Percentiles rank a stretch among this genome's conserved stretches.
Evolutionary conservation across 1,140 invertebrate species (phyloP).

Genomic region (Coenobita brevimanus): DNA sequence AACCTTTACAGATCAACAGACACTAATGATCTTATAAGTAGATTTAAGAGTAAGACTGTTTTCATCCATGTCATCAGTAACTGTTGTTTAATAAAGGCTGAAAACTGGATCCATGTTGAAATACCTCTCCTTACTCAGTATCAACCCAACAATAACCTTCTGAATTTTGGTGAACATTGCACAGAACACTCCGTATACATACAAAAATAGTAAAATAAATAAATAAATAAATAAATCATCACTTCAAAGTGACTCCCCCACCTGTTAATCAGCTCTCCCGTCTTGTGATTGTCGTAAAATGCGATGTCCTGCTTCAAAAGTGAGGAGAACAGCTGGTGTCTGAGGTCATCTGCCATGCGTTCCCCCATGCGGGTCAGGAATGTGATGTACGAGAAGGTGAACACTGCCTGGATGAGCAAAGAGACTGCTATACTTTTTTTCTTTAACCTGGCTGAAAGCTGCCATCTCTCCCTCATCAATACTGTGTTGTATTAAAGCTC

Average conservation of each 20-base stretch:
- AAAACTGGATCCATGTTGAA: too few species aligned
- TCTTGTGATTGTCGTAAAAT: slow-evolving; percentile 93
- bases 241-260: too few species aligned
- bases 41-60: too few species aligned
- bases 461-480: background rate
- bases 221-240: background rate
- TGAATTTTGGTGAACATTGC: too few species aligned
- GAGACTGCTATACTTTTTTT: too few species aligned
- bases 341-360: slow-evolving; percentile 85
- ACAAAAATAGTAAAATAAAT: background rate
- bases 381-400: slow-evolving; percentile 93
- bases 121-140: too few species aligned
- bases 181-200: too few species aligned
- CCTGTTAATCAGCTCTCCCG: slow-evolving; percentile 92
- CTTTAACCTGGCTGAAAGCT: background rate
- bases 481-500: background rate
- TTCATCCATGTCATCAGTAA: too few species aligned
- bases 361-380: slow-evolving; percentile 90
- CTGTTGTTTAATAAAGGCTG: too few species aligned
- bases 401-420: slow-evolving; percentile 80
- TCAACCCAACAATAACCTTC: too few species aligned
- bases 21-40: too few species aligned
- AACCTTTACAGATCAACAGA: too few species aligned
- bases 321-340: slow-evolving; percentile 86
- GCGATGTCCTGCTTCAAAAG: slow-evolving; percentile 90